Percentiles rank a stretch among this genome's conserved stretches.
phyloP scores from a whole-genome alignment of 2,888 invertebrate species.

The Lottia gigantea region DNA sequence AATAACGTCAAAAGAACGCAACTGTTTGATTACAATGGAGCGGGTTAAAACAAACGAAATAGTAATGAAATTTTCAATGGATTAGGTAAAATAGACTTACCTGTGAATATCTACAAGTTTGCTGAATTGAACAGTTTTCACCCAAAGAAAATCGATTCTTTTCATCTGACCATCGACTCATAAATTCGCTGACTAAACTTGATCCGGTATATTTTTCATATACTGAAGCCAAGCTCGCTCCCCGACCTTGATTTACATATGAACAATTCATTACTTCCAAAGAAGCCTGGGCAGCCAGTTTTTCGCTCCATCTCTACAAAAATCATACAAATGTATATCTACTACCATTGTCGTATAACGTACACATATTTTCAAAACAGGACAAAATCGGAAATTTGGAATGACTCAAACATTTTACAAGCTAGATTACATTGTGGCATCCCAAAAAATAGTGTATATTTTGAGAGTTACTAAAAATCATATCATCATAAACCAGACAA shows the following conservation, averaged over 20 bases:
- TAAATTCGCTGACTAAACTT: not conserved
- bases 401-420: no score
- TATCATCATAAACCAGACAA: no score
- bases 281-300: not conserved
- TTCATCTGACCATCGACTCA: not conserved
- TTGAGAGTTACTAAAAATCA: no score
- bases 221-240: not conserved
- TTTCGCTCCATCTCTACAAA: constrained; percentile 4
- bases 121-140: not conserved
- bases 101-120: constrained; percentile 1
- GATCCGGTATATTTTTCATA: not conserved
- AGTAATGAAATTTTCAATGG: no score
- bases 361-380: no score
- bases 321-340: not conserved
- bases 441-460: no score
- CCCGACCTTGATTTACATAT: not conserved
- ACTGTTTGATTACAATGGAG: no score
- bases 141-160: not conserved
- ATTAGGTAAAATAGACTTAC: not conserved
- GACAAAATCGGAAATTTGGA: no score
- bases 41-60: no score
- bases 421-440: no score
- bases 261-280: not conserved
- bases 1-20: no score
- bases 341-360: no score